phyloP scores from a whole-genome alignment of 2,797 vertebrate genomes.

The Tokudaia muenninki region DNA sequence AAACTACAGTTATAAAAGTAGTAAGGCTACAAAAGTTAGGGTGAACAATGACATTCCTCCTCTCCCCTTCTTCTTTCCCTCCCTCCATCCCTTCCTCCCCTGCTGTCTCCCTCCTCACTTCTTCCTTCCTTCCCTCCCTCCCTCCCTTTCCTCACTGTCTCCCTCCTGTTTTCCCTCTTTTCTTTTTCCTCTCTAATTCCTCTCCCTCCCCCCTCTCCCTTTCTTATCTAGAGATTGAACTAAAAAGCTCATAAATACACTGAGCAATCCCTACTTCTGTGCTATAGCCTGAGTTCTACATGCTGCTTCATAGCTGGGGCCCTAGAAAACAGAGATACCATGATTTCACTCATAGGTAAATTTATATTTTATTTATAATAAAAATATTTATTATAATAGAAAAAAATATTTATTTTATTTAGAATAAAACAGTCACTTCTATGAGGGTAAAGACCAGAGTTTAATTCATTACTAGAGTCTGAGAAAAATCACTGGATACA shows the following conservation, averaged over 20 bases:
- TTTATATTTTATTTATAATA: not conserved
- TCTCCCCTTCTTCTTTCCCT: no score
- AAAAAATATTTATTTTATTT: no score
- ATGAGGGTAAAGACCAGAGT: not conserved
- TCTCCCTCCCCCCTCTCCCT: not conserved
- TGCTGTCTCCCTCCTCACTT: no score
- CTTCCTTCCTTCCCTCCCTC: no score
- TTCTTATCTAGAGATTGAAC: not conserved
- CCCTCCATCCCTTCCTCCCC: not conserved
- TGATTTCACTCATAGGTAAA: not conserved
- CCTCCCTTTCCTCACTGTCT: not conserved
- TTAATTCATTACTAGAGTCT: not conserved
- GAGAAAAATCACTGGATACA: constrained; percentile 57
- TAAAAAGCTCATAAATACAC: not conserved
- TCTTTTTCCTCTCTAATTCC: not conserved
- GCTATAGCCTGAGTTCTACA: not conserved
- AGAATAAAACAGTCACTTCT: constrained; percentile 15
- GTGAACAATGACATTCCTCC: not conserved
- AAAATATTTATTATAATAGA: no score
- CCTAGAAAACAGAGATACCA: not conserved
- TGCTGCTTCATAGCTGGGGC: not conserved
- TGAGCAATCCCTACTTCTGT: no score
- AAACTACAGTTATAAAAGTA: not conserved
- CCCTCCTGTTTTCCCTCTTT: no score
- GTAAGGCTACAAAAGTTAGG: not conserved